These are phyloP conservation scores for Anseranas semipalmata DNA, from an alignment of 2,113 vertebrate genomes.

Conservation along the genomic window DNA sequence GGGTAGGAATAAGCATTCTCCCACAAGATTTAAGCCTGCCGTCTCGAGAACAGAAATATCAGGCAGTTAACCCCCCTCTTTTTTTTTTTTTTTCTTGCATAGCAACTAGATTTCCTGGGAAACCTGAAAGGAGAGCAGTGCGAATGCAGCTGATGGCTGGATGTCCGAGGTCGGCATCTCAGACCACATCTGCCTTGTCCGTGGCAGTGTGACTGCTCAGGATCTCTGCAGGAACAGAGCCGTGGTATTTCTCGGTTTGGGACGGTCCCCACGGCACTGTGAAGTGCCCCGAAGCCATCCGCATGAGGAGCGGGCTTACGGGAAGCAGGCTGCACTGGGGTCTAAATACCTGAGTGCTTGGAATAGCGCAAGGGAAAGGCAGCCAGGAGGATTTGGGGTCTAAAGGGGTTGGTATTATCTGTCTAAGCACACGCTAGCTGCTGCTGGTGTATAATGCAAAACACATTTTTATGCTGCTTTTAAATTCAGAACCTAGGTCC, in stretches of 20 bases:
- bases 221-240: background rate
- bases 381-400: conserved; percentile 21
- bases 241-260: background rate
- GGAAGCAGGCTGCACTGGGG: background rate
- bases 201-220: background rate
- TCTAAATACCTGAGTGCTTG: background rate
- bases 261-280: background rate
- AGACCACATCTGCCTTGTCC: background rate
- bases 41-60: conserved; percentile 39
- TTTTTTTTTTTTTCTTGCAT: background rate
- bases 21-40: conserved; percentile 36
- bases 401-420: background rate
- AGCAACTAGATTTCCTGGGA: conserved; percentile 49
- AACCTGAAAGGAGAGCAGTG: background rate
- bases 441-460: background rate
- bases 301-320: background rate
- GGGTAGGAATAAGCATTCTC: background rate
- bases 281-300: too few species aligned
- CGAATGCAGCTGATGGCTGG: background rate
- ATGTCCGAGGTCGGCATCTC: background rate
- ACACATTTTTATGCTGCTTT: background rate
- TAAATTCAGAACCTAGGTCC: background rate
- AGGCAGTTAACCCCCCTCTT: background rate
- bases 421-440: background rate
- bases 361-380: conserved; percentile 9